Evolutionary conservation across 2,797 vertebrate species (phyloP), one percentile per base, ranked within the genome.

Genomic region (Harpagifer antarcticus): DNA sequence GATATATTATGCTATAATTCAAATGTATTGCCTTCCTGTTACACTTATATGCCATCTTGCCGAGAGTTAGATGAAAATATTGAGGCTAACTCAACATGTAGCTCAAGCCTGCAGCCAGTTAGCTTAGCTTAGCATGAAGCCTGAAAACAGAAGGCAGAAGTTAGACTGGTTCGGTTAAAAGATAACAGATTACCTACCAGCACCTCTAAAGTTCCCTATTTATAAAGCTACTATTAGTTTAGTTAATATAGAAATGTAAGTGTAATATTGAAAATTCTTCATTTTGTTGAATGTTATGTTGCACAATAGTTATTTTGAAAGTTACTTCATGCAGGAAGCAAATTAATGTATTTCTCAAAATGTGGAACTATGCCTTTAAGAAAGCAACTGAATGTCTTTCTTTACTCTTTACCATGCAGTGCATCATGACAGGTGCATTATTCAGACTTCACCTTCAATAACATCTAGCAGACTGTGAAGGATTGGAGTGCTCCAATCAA

Each of bases 401-500:
- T 54, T 33, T 44, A 12, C 13, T 47, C 72, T 53, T 53, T 20
- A 55, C 15, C 27, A 71, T 68, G 43, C 63, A 68, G 45, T 57
- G 20, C 53, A 69, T 55, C 43, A 17, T 48, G 66, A 56, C 8
- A 49, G 50, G 15, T 76, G 15, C 20, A 49, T 79, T 72, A 82
- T 70, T 67, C 77, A 73, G 61, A 80, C 70, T 61, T 87, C 74
- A 76, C 59, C 69, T 44, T 67, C 53, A 23, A 59, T 81, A 68
- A 60, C 42, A 33, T 31, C 4, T 68, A 79, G 78, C 17, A 68
- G 68, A 79, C 81, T 72, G 17, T 72, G 76, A 85, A 56, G 71
- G 72, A 62, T 76, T 78, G 52, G 65, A 84, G 66, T 73, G 80
- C 74, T 78, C 31, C 53, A 53, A 84, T 85, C 79, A 75, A 68